These are phyloP conservation scores for Toxotes jaculatrix DNA, from an alignment of 2,113 vertebrate species.

Conservation along the genomic window DNA sequence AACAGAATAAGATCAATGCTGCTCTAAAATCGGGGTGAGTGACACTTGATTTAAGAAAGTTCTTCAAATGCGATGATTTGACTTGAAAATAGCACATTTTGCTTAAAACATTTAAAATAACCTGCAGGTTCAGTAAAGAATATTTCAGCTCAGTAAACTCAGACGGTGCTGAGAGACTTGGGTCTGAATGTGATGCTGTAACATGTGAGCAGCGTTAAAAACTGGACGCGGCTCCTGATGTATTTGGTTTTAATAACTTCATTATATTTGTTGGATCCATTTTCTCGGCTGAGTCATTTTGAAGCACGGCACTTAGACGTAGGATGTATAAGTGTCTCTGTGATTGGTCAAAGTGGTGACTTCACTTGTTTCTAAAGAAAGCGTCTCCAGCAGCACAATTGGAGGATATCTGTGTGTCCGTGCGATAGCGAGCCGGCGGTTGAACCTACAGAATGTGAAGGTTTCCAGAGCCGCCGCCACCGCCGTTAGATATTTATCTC, in stretches of 20 bases:
- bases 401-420: constrained; percentile 66
- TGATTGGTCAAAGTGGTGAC: background rate
- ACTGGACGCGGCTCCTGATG: background rate
- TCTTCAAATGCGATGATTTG: too few species aligned
- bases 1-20: too few species aligned
- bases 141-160: too few species aligned
- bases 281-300: too few species aligned
- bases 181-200: too few species aligned
- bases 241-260: background rate
- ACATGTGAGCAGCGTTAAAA: too few species aligned
- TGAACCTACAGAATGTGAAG: constrained; percentile 14
- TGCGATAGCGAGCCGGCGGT: constrained; percentile 53
- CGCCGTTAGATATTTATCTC: constrained; percentile 54
- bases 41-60: too few species aligned
- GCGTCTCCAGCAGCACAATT: constrained; percentile 50
- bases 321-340: background rate
- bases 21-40: too few species aligned
- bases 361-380: background rate
- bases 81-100: too few species aligned
- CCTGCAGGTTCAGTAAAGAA: too few species aligned
- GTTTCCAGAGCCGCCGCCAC: constrained; percentile 7
- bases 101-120: too few species aligned
- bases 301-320: background rate
- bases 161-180: too few species aligned
- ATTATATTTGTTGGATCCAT: background rate